Base-by-base conservation (phyloP, 23 tunicate species). In the Diplosoma virens region DNA sequence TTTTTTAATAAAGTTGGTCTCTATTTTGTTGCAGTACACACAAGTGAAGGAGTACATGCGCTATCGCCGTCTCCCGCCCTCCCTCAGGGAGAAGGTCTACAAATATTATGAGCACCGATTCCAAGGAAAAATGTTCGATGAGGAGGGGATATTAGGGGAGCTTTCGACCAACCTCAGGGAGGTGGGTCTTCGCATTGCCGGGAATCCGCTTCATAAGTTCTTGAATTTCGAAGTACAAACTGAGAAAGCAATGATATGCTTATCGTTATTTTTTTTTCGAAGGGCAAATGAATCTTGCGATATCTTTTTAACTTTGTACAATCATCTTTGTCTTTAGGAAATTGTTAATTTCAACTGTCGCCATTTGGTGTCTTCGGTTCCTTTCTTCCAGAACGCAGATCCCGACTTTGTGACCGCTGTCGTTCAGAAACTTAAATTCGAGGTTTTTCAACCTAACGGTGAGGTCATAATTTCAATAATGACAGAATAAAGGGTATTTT, bases 51-150 rank as follows among this genome's bases (percentile, higher is more conserved):
- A 95, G 71, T 95, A 95, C 82, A 84, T 95, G 96, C 67, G 95
- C 32, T 95, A 81, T 59, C 76, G 99, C 2, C 89, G 93, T 1
- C 81, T 95, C 5, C 99, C 99, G 0, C 89, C 89, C 32, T 5
- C 79, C 0, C 68, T 86, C 1, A 81, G 99, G 0, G 66, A 72
- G 33, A 69, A 76, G 66, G 93, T 95, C 1, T 91, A 89, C 83
- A 95, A 85, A 30, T 95, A 95, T 37, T 95, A 95, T 82, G 99
- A 95, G 61, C 82, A 95, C 52, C 83, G 99, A 29, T 95, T 84
- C 78, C 99, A 95, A 73, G 99, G 99, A n/a, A 95, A 95, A 58
- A 95, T 95, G 99, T 95, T 95, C 32, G 93, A 95, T 59, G 99
- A 95, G 60, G 59, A 61, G 17, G 90, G 96, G 41, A 95, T 95